Conservation (phyloP, 2,797 vertebrate species). For the Leucoraja ocellata region DNA sequence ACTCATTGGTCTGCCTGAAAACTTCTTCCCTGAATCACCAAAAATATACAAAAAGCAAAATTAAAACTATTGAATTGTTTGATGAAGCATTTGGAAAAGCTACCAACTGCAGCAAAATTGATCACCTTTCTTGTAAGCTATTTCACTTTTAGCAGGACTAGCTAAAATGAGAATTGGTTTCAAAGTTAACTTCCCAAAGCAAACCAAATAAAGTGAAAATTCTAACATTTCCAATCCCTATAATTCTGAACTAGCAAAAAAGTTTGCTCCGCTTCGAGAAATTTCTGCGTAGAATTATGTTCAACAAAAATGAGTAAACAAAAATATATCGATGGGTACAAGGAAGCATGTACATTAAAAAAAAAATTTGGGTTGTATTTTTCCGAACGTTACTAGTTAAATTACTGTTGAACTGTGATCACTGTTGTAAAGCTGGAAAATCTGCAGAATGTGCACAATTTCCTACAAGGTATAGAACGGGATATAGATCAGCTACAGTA, state of each 20-base stretch:
- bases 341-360: no score
- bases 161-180: neutral
- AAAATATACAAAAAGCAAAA: neutral
- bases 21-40: slow-evolving; percentile 70
- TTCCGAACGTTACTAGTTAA: neutral
- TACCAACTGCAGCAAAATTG: neutral
- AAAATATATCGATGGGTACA: no score
- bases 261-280: neutral
- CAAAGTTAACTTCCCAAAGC: neutral
- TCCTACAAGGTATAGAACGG: neutral
- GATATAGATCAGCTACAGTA: no score
- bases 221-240: neutral
- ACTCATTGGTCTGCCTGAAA: slow-evolving; percentile 89
- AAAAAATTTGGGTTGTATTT: neutral
- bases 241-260: neutral
- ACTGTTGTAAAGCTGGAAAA: neutral
- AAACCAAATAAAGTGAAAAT: neutral
- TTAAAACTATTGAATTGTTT: neutral
- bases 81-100: neutral
- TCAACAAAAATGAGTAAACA: neutral
- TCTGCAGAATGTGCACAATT: neutral
- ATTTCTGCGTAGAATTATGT: neutral
- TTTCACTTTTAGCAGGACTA: neutral
- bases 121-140: neutral
- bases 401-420: neutral